phyloP scores from a whole-genome alignment of 2,888 invertebrate species.

The Octonoba sinensis region DNA sequence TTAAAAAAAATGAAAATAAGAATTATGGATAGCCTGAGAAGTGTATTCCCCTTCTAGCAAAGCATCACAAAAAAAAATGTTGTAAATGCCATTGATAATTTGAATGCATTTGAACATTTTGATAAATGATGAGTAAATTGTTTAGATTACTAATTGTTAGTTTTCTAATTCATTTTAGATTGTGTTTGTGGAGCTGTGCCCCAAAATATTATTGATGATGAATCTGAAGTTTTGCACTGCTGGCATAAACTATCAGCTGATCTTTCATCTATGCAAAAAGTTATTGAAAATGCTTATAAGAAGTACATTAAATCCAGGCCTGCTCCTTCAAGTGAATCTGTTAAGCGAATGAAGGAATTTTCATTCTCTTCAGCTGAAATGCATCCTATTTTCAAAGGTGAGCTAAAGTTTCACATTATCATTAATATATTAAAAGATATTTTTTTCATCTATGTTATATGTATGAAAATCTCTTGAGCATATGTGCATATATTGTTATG shows the following conservation, averaged over 20 bases:
- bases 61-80: too few species aligned
- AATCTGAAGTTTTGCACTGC: constrained; percentile 81
- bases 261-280: constrained; percentile 79
- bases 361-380: constrained; percentile 72
- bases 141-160: too few species aligned
- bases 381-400: constrained; percentile 77
- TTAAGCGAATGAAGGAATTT: constrained; percentile 83
- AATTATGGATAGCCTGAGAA: too few species aligned
- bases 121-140: too few species aligned
- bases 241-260: constrained; percentile 83
- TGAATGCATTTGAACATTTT: too few species aligned
- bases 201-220: constrained; percentile 84
- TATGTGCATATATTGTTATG: too few species aligned
- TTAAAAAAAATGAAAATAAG: too few species aligned
- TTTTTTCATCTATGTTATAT: constrained; percentile 68
- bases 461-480: background rate
- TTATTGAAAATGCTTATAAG: constrained; percentile 89
- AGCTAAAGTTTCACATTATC: background rate
- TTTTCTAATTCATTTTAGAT: constrained; percentile 71
- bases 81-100: too few species aligned
- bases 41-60: too few species aligned
- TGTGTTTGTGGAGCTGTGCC: constrained; percentile 86
- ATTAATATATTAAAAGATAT: constrained; percentile 4
- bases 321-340: constrained; percentile 88
- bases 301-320: constrained; percentile 91